Base-by-base conservation (phyloP, 2,797 vertebrate species). In the Enteromius argenteus region DNA sequence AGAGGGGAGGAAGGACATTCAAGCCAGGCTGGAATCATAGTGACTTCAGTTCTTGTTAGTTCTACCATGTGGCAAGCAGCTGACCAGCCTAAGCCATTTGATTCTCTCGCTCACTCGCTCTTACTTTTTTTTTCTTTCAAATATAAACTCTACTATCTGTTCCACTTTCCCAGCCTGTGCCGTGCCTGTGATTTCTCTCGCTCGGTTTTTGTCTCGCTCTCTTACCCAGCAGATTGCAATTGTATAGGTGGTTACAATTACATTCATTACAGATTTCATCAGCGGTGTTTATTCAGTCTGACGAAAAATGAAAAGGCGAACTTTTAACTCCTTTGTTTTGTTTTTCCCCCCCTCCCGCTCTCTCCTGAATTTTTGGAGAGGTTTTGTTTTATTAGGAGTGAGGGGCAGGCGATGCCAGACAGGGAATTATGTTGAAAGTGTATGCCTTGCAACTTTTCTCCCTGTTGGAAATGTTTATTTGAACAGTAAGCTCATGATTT, bases 61-160 rank as follows among this genome's bases (percentile, higher is more conserved):
- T 94, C 93, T 91, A 93, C 94, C 97, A 98, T 98, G 97, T 98
- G 98, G 96, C 92, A 94, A 96, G 95, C 97, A 99, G 97, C 98
- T 98, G 97, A 98, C 97, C 95, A 91, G 94, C 94, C 95, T 95
- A 95, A 96, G 93, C 93, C 66, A 86, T 92, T 93, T 93, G 74
- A 81, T 85, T 81, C 77, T 66, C 81, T 79, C 85, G 7, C 82
- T 78, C 64, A 64, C 27, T 14, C 67, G 71, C 68, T 79, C 23
- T 2, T 56, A 74, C 44, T 74, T 69, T 82, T 46, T 51, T 17
- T 23, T 79, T 58, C 32, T 53, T 44, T 71, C 68, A 21, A 77
- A 77, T 77, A 68, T 74, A 86, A 86, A 81, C 79, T 78, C 71
- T 44, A 39, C 76, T 83, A 81, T 77, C 67, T 72, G 69, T 80